Evolutionary conservation across 1,140 invertebrate genomes (phyloP).

Genomic region (Habropoda laboriosa): DNA sequence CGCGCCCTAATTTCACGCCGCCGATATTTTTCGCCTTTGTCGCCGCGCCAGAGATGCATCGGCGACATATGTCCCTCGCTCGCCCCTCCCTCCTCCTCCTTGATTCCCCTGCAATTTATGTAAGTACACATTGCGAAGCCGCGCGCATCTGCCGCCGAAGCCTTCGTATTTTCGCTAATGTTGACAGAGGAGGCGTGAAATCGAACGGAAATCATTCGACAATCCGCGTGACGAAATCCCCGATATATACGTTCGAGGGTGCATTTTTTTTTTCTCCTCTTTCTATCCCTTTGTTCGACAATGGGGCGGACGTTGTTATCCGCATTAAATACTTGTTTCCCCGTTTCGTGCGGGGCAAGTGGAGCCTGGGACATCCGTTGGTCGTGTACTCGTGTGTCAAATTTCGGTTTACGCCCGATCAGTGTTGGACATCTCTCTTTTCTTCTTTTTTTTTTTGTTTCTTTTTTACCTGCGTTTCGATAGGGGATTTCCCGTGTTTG

Average conservation of each 20-base stretch:
- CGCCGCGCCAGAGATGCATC: constrained; percentile 51
- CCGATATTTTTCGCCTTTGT: constrained; percentile 64
- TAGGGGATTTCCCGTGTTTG: not conserved
- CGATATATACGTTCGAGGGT: constrained; percentile 22
- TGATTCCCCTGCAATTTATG: constrained; percentile 55
- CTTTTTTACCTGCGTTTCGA: not conserved
- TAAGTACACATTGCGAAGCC: constrained; percentile 59
- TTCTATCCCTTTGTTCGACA: not conserved
- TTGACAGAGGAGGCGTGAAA: constrained; percentile 54
- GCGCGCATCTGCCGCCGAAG: constrained; percentile 56
- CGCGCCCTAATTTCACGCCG: constrained; percentile 61
- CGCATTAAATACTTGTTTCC: constrained; percentile 45
- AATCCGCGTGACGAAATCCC: constrained; percentile 21
- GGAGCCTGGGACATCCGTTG: not conserved
- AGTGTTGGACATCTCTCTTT: not conserved
- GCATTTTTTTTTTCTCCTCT: not conserved
- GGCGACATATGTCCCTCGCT: constrained; percentile 61
- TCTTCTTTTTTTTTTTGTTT: not conserved
- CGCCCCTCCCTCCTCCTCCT: no score
- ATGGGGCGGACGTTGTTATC: constrained; percentile 4
- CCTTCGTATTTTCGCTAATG: constrained; percentile 25
- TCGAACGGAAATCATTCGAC: constrained; percentile 53
- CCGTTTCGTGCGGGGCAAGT: not conserved
- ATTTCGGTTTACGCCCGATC: constrained; percentile 10
- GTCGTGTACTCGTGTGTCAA: not conserved